Conservation (phyloP, 2,888 invertebrate species). For the Uropetala carovei region DNA sequence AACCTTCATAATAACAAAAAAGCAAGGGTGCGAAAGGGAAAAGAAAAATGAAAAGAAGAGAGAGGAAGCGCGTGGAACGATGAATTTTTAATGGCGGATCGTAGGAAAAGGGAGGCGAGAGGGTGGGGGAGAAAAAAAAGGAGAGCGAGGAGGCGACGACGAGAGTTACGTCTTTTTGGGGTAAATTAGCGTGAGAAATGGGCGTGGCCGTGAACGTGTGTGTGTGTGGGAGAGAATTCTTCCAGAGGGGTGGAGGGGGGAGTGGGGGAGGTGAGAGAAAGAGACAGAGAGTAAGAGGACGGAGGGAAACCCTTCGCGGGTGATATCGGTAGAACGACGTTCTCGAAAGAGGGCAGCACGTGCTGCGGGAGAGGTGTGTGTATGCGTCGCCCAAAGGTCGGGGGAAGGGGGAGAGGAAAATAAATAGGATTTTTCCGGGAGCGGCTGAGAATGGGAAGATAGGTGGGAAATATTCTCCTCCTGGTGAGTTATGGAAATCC, state of each 20-base stretch:
- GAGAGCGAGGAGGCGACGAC: not conserved
- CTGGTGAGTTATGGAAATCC: not conserved
- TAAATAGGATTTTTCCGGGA: not conserved
- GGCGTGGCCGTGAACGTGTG: not conserved
- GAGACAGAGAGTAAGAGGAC: not conserved
- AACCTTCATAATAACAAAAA: not conserved
- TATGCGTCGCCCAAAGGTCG: not conserved
- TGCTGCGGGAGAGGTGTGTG: not conserved
- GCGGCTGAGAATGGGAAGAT: not conserved
- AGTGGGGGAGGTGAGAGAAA: not conserved
- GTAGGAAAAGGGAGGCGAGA: not conserved
- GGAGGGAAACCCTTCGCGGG: not conserved
- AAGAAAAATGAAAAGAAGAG: not conserved
- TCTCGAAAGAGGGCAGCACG: not conserved
- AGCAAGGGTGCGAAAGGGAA: not conserved
- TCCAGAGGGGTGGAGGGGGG: not conserved
- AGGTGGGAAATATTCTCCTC: not conserved
- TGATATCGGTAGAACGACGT: too few relatives aligned
- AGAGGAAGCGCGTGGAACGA: not conserved
- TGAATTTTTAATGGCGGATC: constrained; percentile 11
- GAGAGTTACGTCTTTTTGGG: not conserved
- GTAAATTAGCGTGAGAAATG: not conserved
- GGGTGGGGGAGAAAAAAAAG: not conserved
- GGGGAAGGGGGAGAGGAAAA: not conserved
- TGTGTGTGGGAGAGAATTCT: not conserved